Evolutionary conservation across 2,797 vertebrate genomes (phyloP), one percentile per base, ranked within the genome.

Genomic region (Urocyon cinereoargenteus): DNA sequence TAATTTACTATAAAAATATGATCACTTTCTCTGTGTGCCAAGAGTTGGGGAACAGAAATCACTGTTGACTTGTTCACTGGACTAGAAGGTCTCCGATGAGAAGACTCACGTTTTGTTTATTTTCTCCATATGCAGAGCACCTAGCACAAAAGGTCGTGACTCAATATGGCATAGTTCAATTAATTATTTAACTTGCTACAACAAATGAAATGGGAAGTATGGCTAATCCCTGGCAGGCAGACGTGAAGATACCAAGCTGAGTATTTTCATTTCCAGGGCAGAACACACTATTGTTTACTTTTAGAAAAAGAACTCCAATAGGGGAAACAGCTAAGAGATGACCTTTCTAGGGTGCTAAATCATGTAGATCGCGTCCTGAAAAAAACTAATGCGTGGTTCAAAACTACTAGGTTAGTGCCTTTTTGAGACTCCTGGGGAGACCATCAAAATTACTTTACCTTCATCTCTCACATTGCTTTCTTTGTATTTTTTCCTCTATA

Each of bases 321-420:
- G 57, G 34, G 51, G 51, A 89, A 90, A 83, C 24, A 93, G 75
- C 66, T 86, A 81, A 92, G 40, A 90, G 82, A 90, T 21, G 28
- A 53, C 49, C 64, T 94, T 90, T 36, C 40, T 24, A 22, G 79
- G 53, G 3, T 34, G 61, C n/a, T 73, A 78, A 92, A 70, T 95
- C 51, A 72, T 53, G 70, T 6, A 82, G 85, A 59, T 18, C 64
- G n/a, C 91, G 28, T 91, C 31, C 64, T 94, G 40, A 86, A 94
- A 94, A 64, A 91, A 86, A 73, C 26, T n/a, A 68, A 91, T 3
- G 6, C 26, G 21, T 45, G 12, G 26, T 90, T 96, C 45, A 77
- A 53, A 96, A 79, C 57, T 66, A 85, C 34, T 18, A 26, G 36
- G 62, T 78, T 11, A 28, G 28, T 72, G 49, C 40, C 62, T 73